Conservation (phyloP, 2,888 invertebrate genomes). For the Drosophila sordidula region DNA sequence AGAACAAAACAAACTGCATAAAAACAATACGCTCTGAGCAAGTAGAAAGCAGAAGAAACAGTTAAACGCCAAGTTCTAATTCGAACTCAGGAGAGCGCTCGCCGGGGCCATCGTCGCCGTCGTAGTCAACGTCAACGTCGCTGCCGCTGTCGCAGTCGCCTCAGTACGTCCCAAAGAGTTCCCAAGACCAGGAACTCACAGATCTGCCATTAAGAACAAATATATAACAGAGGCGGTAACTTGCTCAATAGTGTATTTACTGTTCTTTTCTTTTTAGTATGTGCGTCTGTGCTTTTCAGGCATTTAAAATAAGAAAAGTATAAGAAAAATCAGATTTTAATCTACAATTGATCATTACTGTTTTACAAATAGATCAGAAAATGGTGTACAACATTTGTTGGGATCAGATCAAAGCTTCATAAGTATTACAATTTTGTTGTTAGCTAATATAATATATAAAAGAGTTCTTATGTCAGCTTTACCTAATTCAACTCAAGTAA, state of each 20-base stretch:
- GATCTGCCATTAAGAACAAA: conserved; percentile 11
- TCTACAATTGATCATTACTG: too few species aligned
- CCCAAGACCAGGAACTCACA: conserved; percentile 19
- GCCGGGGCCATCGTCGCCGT: conserved; percentile 6
- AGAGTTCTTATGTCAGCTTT: too few species aligned
- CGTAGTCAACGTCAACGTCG: conserved; percentile 10
- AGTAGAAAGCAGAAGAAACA: conserved; percentile 7
- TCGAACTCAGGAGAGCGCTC: conserved; percentile 14
- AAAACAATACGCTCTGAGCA: not conserved
- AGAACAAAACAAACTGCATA: conserved; percentile 14
- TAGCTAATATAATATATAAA: too few species aligned
- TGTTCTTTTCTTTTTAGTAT: not conserved
- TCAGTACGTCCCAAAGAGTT: conserved; percentile 51
- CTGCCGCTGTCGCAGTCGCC: conserved; percentile 23
- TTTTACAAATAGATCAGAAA: too few species aligned
- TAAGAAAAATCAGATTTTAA: too few species aligned
- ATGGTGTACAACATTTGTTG: too few species aligned
- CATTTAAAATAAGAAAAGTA: too few species aligned
- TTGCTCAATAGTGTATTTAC: not conserved
- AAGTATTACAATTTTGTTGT: too few species aligned
- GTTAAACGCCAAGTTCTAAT: conserved; percentile 14
- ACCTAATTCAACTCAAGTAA: too few species aligned
- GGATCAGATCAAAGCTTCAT: too few species aligned
- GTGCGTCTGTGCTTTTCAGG: too few species aligned
- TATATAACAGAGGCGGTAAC: not conserved